Percentiles rank a stretch among this genome's conserved stretches.
Conservation (phyloP, 2,888 invertebrate species). For the Tenthredo notha region DNA sequence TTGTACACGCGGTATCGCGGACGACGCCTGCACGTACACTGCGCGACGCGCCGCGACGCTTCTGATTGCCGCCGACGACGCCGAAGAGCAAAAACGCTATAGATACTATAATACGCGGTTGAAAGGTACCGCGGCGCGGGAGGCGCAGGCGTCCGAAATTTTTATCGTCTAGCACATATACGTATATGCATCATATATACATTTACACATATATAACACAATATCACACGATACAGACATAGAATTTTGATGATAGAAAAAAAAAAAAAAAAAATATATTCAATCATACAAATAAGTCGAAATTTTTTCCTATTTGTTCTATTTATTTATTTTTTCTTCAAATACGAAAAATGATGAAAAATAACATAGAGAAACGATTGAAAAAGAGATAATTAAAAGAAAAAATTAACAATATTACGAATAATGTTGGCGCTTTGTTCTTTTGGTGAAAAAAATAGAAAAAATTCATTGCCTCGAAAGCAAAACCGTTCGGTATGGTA, state of each 20-base stretch:
- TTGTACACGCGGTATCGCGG: conserved; percentile 32
- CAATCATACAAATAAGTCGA: neutral
- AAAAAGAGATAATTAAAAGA: neutral
- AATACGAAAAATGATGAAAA: neutral
- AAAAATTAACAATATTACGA: neutral
- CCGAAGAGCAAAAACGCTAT: neutral
- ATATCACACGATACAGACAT: neutral
- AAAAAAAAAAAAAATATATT: neutral
- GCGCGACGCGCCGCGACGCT: conserved; percentile 45
- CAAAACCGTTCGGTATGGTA: neutral
- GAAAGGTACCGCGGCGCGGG: neutral
- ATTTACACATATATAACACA: neutral
- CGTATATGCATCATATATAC: neutral
- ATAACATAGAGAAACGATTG: neutral
- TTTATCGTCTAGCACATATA: neutral
- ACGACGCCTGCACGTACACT: conserved; percentile 47
- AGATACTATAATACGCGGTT: conserved; percentile 6
- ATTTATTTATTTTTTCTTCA: neutral
- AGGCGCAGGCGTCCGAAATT: conserved; percentile 36
- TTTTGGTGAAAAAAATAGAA: neutral
- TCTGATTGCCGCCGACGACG: conserved; percentile 36
- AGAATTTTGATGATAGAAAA: neutral
- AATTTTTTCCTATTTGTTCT: neutral
- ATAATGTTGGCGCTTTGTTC: neutral
- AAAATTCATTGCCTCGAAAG: conserved; percentile 5